Base-by-base conservation (phyloP, 2,888 invertebrate genomes). In the Callosobruchus maculatus region DNA sequence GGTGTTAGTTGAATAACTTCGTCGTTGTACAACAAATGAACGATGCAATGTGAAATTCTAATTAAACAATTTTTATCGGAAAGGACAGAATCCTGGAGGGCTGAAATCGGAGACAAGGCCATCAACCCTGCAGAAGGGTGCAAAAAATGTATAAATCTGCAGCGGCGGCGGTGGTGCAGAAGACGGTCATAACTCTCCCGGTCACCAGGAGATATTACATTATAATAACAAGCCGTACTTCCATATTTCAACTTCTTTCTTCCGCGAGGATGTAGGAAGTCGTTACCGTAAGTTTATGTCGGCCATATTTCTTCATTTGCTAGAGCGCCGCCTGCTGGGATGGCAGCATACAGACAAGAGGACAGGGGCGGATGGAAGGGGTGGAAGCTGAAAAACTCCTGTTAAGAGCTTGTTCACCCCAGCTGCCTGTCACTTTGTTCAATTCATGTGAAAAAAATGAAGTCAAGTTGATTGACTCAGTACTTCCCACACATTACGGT, bases 261-360 rank as follows among this genome's bases (percentile, higher is more conserved):
- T 83, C 80, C 81, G 49, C 49, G 77, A 80, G 78, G 79, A 78
- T 81, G 80, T 80, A 81, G 82, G 80, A 82, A 84, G 85, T 84
- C 86, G 84, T 85, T 84, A 79, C 82, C 79, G 81, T 83, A 84
- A 86, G 84, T 87, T 87, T 86, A 87, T 86, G 85, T 85, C 85
- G 83, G 82, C 85, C 84, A 86, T 87, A 86, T 86, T 85, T 87
- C 86, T 86, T 86, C 84, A 87, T 87, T 86, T 87, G 82, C 82
- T 49, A 18, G 49, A 49, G 18, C 49, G 49, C 49, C 49, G 49
- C 49, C 49, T 49, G 49, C 5, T 49, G 49, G 4, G 49, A 49
- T 49, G 49, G 7, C 49, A 18, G 49, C 49, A 49, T 49, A 13
- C 49, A 49, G 49, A 49, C 49, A 49, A 13, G 49, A 49, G 49